Conservation (phyloP, 2,888 invertebrate species). For the Alloscopus bannaensis region DNA sequence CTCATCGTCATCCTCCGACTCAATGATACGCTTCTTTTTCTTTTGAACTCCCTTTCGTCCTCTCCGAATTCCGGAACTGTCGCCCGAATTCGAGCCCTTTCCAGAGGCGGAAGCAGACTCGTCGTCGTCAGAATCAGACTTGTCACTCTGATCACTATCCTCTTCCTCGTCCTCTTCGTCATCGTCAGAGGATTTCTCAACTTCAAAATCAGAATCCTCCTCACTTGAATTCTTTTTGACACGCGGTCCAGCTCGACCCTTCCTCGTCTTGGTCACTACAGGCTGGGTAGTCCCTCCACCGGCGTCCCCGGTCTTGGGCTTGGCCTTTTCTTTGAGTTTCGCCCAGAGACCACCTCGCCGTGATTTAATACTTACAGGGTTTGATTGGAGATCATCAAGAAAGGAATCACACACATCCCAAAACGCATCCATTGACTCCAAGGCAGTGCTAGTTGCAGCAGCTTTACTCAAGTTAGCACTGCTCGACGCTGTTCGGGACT, state of each 20-base stretch:
- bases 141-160: conserved; percentile 71
- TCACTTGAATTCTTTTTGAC: conserved; percentile 75
- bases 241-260: conserved; percentile 55
- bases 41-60: conserved; percentile 39
- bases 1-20: conserved; percentile 55
- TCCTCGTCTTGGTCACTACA: conserved; percentile 30
- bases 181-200: conserved; percentile 67
- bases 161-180: conserved; percentile 72
- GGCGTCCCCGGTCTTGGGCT: conserved; percentile 14
- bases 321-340: conserved; percentile 67
- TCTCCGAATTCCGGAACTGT: conserved; percentile 48
- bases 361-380: conserved; percentile 72
- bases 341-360: conserved; percentile 72
- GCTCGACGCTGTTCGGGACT: conserved; percentile 1
- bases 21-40: conserved; percentile 50
- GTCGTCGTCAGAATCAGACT: conserved; percentile 43
- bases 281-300: background rate
- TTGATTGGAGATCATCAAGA: conserved; percentile 70
- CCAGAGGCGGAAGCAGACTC: conserved; percentile 33
- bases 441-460: conserved; percentile 38
- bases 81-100: conserved; percentile 53
- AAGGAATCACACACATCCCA: conserved; percentile 73
- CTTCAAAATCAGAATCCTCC: conserved; percentile 81
- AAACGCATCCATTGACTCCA: conserved; percentile 69
- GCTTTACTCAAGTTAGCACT: conserved; percentile 8